phyloP scores from a whole-genome alignment of 1,140 invertebrate species.

The Tyrophagus putrescentiae region DNA sequence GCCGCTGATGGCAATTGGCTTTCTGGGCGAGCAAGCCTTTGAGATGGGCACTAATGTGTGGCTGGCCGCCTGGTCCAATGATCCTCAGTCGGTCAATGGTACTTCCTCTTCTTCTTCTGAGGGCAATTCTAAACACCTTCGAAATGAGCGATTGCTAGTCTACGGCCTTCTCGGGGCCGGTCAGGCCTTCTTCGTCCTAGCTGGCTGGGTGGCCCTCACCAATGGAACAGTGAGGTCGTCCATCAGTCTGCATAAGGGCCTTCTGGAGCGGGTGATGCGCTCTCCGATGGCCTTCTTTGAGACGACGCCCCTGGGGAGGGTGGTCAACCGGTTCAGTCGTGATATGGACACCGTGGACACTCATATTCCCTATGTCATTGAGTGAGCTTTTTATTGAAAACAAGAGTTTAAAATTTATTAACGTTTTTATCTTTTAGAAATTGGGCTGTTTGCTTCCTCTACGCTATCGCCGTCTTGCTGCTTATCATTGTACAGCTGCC shows the following conservation, averaged over 20 bases:
- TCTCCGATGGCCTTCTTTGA: conserved; percentile 52
- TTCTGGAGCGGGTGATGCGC: conserved; percentile 45
- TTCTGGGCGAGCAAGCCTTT: conserved; percentile 38
- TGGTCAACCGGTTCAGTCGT: conserved; percentile 48
- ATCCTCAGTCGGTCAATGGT: conserved; percentile 7
- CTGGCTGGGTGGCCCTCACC: not conserved
- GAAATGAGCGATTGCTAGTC: conserved; percentile 71
- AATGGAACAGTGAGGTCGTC: conserved; percentile 4
- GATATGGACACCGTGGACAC: conserved; percentile 39
- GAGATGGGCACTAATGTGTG: conserved; percentile 81
- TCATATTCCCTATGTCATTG: conserved; percentile 31
- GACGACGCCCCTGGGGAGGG: conserved; percentile 47
- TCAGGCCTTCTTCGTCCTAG: conserved; percentile 38
- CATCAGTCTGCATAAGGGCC: conserved; percentile 23
- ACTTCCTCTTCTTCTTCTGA: conserved; percentile 32
- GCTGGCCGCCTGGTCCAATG: conserved; percentile 50
- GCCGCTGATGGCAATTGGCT: conserved; percentile 23
- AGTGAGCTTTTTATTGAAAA: conserved; percentile 37
- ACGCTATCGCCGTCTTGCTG: conserved; percentile 64
- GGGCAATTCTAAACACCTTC: conserved; percentile 19
- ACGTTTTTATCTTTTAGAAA: not conserved
- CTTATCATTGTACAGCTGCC: conserved; percentile 46
- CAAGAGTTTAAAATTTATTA: conserved; percentile 21
- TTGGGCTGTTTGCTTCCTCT: conserved; percentile 33
- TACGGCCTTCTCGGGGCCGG: conserved; percentile 70